A percentile compares a stretch with the other conserved stretches of the same genome.
These are phyloP conservation scores for Mactra quadrangularis DNA, from an alignment of 1,140 invertebrate genomes.

Conservation along the genomic window DNA sequence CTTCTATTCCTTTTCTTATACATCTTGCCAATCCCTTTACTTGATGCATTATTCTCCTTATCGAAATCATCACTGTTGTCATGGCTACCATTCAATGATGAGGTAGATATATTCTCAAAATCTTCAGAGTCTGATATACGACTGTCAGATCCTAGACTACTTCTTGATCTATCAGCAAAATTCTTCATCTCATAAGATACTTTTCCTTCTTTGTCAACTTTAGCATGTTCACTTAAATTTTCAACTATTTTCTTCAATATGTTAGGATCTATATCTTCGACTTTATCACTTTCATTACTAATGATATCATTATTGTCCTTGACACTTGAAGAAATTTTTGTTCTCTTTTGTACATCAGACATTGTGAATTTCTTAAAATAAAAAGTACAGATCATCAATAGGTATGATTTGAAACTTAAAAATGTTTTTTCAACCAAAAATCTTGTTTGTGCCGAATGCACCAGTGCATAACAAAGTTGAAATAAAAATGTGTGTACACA, in stretches of 20 bases:
- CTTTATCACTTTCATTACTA: neutral
- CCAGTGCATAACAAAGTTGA: no score
- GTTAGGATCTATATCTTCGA: neutral
- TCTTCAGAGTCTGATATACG: conserved; percentile 11
- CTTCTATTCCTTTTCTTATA: neutral
- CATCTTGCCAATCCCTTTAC: neutral
- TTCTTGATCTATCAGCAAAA: neutral
- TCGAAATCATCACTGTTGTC: neutral
- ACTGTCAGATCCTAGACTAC: conserved; percentile 3
- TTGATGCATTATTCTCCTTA: neutral
- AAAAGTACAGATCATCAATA: no score
- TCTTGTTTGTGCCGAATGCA: no score
- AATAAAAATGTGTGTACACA: no score
- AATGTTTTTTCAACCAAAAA: no score
- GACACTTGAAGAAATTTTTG: no score
- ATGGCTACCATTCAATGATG: neutral
- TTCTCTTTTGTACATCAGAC: no score
- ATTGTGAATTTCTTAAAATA: no score
- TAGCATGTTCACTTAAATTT: no score
- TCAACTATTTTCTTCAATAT: no score
- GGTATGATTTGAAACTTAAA: no score
- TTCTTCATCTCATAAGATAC: conserved; percentile 13
- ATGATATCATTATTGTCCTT: conserved; percentile 8
- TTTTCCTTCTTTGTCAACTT: neutral
- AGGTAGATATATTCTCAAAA: conserved; percentile 25